Conservation (phyloP, 2,888 invertebrate species). For the Apodemia duryi region DNA sequence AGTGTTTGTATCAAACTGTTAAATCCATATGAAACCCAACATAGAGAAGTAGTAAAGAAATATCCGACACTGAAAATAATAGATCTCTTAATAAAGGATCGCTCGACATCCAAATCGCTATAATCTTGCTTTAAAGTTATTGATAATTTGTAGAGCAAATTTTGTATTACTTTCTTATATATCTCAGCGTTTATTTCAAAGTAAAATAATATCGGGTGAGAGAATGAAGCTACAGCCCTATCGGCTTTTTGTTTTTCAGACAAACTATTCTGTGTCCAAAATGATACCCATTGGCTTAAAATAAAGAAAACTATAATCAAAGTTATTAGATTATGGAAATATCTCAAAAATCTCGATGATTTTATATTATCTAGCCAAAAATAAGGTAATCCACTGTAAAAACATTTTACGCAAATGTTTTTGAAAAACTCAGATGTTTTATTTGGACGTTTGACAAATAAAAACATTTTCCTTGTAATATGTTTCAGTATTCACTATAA, state of each 20-base stretch:
- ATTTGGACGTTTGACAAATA: neutral
- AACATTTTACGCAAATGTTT: slow-evolving; percentile 2
- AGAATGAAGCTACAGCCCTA: slow-evolving; percentile 36
- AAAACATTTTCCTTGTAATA: too few species aligned
- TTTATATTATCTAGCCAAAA: slow-evolving; percentile 41
- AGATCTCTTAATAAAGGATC: slow-evolving; percentile 42
- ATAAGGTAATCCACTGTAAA: slow-evolving; percentile 35
- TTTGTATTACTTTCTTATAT: slow-evolving; percentile 33
- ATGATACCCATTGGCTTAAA: slow-evolving; percentile 35
- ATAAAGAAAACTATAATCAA: slow-evolving; percentile 34
- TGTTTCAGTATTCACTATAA: too few species aligned
- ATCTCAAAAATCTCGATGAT: slow-evolving; percentile 31
- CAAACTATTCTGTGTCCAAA: slow-evolving; percentile 38
- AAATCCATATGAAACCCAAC: slow-evolving; percentile 35
- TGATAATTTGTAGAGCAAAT: slow-evolving; percentile 36
- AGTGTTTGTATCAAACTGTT: slow-evolving; percentile 35
- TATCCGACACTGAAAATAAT: slow-evolving; percentile 35
- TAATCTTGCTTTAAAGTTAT: slow-evolving; percentile 39
- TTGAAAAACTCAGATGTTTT: neutral
- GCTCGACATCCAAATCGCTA: slow-evolving; percentile 45
- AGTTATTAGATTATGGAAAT: slow-evolving; percentile 32
- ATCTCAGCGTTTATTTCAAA: slow-evolving; percentile 34
- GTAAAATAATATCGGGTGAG: slow-evolving; percentile 38
- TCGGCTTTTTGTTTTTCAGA: slow-evolving; percentile 36
- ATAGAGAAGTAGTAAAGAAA: slow-evolving; percentile 22